phyloP scores from a whole-genome alignment of 2,113 vertebrate genomes.

The Blennius ocellaris region DNA sequence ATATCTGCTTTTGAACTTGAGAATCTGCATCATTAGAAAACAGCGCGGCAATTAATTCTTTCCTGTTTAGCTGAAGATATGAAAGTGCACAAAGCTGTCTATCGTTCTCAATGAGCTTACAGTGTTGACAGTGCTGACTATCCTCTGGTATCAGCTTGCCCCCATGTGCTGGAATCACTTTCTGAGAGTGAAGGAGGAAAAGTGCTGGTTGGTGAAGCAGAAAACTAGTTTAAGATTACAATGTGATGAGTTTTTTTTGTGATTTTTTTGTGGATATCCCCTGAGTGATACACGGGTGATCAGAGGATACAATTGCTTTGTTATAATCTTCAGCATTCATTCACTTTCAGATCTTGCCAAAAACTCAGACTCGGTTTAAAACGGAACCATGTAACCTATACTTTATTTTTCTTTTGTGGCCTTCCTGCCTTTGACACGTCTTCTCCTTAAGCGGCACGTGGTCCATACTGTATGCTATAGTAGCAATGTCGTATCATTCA shows the following conservation, averaged over 20 bases:
- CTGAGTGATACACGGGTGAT: neutral
- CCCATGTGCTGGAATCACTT: constrained; percentile 5
- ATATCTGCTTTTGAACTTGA: neutral
- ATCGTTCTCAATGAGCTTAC: constrained; percentile 12
- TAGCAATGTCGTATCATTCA: neutral
- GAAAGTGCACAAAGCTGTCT: neutral
- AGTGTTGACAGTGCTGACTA: constrained; percentile 19
- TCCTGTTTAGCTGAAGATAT: neutral
- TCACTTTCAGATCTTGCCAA: neutral
- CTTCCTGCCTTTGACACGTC: neutral
- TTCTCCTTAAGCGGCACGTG: neutral
- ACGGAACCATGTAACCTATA: neutral
- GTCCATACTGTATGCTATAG: neutral
- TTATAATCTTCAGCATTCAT: neutral
- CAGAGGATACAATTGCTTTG: neutral
- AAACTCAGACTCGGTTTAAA: neutral
- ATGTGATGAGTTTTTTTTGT: neutral
- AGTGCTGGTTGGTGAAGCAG: constrained; percentile 1
- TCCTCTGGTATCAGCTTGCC: constrained; percentile 1
- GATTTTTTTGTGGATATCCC: neutral
- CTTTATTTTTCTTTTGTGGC: neutral
- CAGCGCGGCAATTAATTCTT: neutral
- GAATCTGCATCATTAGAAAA: constrained; percentile 6
- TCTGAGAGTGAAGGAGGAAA: neutral
- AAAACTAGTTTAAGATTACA: neutral